Conservation (phyloP, 2,888 invertebrate genomes). For the Drosophila ezoana region DNA sequence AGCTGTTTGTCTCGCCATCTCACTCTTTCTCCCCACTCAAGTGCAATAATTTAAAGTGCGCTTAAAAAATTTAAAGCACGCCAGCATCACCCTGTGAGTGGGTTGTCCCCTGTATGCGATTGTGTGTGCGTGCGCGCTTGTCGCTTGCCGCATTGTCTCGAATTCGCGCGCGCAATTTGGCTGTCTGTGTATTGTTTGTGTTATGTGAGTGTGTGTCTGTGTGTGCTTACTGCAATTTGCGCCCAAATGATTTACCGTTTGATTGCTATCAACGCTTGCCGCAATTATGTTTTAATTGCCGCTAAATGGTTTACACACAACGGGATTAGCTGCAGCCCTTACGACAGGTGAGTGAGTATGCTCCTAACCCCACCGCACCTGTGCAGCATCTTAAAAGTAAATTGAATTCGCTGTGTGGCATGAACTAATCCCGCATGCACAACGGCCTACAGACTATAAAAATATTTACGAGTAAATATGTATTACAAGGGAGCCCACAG, state of each 20-base stretch:
- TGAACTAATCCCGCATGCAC: slow-evolving; percentile 45
- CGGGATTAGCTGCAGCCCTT: slow-evolving; percentile 66
- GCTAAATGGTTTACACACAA: slow-evolving; percentile 74
- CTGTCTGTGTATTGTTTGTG: slow-evolving; percentile 13
- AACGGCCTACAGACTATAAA: slow-evolving; percentile 67
- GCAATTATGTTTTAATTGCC: slow-evolving; percentile 78
- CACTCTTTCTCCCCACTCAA: background rate
- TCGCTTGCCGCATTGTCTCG: slow-evolving; percentile 41
- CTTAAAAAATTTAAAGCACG: slow-evolving; percentile 43
- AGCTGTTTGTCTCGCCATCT: slow-evolving; percentile 10
- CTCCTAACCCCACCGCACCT: slow-evolving; percentile 4
- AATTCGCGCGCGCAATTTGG: slow-evolving; percentile 58
- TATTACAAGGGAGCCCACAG: slow-evolving; percentile 44
- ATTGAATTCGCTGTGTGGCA: slow-evolving; percentile 52
- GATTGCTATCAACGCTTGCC: slow-evolving; percentile 71
- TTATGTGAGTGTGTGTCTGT: slow-evolving; percentile 16
- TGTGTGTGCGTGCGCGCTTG: slow-evolving; percentile 1
- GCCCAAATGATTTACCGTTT: slow-evolving; percentile 67
- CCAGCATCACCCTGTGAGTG: slow-evolving; percentile 28
- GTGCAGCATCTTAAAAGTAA: slow-evolving; percentile 38
- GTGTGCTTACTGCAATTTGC: slow-evolving; percentile 49
- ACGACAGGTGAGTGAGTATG: slow-evolving; percentile 48
- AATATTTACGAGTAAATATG: slow-evolving; percentile 80
- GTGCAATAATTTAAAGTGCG: slow-evolving; percentile 62
- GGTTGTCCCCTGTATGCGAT: slow-evolving; percentile 1